Evolutionary conservation across 2,888 invertebrate species (phyloP).

Genomic region (Drosophila tanythrix): DNA sequence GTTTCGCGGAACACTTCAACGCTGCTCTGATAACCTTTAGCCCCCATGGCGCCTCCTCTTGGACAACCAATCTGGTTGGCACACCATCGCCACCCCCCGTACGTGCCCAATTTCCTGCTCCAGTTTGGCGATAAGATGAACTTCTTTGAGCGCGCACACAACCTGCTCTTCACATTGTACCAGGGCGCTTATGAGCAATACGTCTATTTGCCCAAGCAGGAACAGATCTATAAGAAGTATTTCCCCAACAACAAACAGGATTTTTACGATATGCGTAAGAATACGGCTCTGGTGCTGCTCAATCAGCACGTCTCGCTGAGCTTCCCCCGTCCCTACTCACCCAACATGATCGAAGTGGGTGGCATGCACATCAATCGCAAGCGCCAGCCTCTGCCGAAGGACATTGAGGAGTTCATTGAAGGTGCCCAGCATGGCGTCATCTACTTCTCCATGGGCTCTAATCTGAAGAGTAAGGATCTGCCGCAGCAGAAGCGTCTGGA

Average conservation of each 20-base stretch:
- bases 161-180: conserved; percentile 64
- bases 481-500: too few species aligned
- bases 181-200: conserved; percentile 59
- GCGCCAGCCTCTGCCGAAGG: conserved; percentile 73
- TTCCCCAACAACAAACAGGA: conserved; percentile 64
- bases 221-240: conserved; percentile 51
- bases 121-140: conserved; percentile 82
- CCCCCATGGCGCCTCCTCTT: conserved; percentile 69
- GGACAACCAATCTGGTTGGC: conserved; percentile 72
- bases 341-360: conserved; percentile 84
- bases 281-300: conserved; percentile 76
- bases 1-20: conserved; percentile 75
- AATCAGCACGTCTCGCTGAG: conserved; percentile 82
- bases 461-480: conserved; percentile 81
- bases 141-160: conserved; percentile 79
- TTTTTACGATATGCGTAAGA: conserved; percentile 63
- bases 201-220: conserved; percentile 77
- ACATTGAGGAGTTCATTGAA: conserved; percentile 84
- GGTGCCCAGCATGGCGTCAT: conserved; percentile 85
- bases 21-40: conserved; percentile 73
- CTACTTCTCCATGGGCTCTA: conserved; percentile 86
- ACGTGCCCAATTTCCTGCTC: conserved; percentile 73
- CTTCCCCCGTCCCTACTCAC: conserved; percentile 82
- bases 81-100: conserved; percentile 81
- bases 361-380: conserved; percentile 83